Conservation (phyloP, 1,140 invertebrate genomes). For the Atta cephalotes region DNA sequence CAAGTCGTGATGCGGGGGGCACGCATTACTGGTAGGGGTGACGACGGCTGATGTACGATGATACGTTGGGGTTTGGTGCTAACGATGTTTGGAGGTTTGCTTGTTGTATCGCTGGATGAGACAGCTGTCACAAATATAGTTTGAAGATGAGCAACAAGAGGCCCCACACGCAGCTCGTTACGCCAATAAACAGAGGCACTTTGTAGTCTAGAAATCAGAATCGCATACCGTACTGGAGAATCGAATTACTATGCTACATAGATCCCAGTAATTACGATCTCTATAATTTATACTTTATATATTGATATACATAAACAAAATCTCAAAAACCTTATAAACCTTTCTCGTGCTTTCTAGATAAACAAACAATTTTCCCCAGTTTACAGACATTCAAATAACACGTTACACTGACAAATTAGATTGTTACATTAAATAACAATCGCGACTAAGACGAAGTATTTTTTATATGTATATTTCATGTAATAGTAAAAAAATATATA, state of each 20-base stretch:
- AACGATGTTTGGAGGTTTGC: constrained; percentile 83
- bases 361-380: constrained; percentile 1
- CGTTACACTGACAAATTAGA: neutral
- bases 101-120: constrained; percentile 81
- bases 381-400: neutral
- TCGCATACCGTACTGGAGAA: constrained; percentile 85
- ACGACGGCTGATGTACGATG: constrained; percentile 84
- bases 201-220: constrained; percentile 89
- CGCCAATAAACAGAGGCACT: constrained; percentile 90
- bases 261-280: constrained; percentile 74
- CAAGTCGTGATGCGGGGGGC: constrained; percentile 84
- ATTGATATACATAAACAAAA: constrained; percentile 8
- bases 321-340: constrained; percentile 1
- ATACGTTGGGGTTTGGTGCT: constrained; percentile 84
- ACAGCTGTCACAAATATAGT: constrained; percentile 90
- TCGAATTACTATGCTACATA: constrained; percentile 75
- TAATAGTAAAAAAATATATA: neutral
- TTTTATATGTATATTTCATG: neutral
- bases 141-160: constrained; percentile 90
- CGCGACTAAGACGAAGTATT: neutral
- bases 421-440: neutral
- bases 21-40: constrained; percentile 85
- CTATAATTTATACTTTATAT: constrained; percentile 70
- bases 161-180: constrained; percentile 91
- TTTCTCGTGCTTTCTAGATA: neutral